Evolutionary conservation across 2,888 invertebrate genomes (phyloP).

Genomic region (Cephus runcator): DNA sequence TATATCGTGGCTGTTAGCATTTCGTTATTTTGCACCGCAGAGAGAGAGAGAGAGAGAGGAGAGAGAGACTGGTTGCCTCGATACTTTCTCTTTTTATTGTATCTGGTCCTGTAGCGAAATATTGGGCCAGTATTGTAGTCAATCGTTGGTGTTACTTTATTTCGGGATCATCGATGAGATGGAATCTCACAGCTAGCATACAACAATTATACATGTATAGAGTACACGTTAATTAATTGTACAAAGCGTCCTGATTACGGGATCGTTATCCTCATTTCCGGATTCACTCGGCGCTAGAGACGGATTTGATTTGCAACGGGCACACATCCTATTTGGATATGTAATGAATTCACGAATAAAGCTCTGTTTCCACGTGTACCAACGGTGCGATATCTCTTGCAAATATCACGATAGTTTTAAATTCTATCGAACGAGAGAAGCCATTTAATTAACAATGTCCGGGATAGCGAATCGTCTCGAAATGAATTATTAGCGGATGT

Average conservation of each 20-base stretch:
- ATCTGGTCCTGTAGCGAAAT: too few species aligned
- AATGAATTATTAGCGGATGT: background rate
- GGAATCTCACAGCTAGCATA: background rate
- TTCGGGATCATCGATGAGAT: background rate
- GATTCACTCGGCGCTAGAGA: background rate
- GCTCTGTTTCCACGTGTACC: background rate
- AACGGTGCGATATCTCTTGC: background rate
- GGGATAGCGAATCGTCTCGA: background rate
- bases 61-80: background rate
- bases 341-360: background rate
- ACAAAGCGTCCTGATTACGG: background rate
- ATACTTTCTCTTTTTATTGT: background rate
- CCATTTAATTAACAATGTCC: background rate
- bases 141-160: background rate
- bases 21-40: slow-evolving; percentile 47
- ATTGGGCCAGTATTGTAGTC: background rate
- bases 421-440: background rate
- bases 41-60: background rate
- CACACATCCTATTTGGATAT: background rate
- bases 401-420: background rate
- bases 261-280: background rate
- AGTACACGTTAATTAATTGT: background rate
- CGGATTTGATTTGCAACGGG: background rate
- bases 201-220: background rate
- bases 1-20: slow-evolving; percentile 50